Evolutionary conservation across 2,797 vertebrate genomes (phyloP).

Genomic region (Sus cebifrons): DNA sequence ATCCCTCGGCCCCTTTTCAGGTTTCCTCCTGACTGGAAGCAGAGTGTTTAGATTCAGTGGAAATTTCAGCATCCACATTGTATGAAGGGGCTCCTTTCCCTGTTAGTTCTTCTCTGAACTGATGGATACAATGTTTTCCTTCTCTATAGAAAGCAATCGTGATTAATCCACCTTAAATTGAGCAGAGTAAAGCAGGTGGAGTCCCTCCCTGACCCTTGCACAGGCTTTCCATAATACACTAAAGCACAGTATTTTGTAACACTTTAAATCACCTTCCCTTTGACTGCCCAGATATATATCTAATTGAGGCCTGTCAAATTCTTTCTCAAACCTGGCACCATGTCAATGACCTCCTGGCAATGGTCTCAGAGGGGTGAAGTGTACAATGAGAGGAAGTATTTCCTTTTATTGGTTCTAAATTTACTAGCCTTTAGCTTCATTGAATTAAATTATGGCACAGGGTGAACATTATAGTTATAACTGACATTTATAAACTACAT

Average conservation of each 20-base stretch:
- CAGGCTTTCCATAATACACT: constrained; percentile 52
- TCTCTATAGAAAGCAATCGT: background rate
- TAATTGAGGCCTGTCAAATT: constrained; percentile 68
- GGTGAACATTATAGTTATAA: constrained; percentile 80
- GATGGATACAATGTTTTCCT: background rate
- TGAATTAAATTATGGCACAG: constrained; percentile 84
- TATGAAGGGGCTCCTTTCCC: background rate
- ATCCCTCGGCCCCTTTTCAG: background rate
- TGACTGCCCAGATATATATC: constrained; percentile 52
- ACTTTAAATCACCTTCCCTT: constrained; percentile 72
- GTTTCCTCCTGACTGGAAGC: background rate
- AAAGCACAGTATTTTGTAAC: constrained; percentile 62
- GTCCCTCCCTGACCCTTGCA: background rate
- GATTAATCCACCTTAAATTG: background rate
- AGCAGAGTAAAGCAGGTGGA: background rate
- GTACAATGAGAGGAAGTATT: constrained; percentile 79
- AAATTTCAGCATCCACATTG: background rate
- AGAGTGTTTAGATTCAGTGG: background rate
- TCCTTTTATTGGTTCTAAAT: constrained; percentile 85
- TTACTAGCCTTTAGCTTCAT: constrained; percentile 85
- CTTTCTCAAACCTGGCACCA: constrained; percentile 66
- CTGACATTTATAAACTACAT: constrained; percentile 83
- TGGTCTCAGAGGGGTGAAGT: constrained; percentile 72
- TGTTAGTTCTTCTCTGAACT: background rate
- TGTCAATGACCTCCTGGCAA: constrained; percentile 77